Evolutionary conservation across 2,888 invertebrate species (phyloP).

Genomic region (Suillia variegata): DNA sequence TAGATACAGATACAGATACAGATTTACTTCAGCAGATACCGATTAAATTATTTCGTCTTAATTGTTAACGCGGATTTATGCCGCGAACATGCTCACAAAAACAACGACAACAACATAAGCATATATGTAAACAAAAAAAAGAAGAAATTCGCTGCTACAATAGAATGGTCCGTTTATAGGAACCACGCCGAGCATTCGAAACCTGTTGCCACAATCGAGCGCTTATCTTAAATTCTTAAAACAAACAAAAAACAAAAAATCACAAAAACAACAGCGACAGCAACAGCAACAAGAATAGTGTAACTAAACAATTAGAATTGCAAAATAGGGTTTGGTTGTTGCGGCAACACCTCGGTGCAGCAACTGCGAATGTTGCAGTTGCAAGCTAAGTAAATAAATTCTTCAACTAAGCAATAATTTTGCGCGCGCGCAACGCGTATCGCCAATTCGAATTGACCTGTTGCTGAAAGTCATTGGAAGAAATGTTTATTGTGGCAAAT

Average conservation of each 20-base stretch:
- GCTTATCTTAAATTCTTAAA: slow-evolving; percentile 24
- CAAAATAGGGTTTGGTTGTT: slow-evolving; percentile 21
- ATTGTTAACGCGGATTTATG: slow-evolving; percentile 5
- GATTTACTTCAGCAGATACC: no score
- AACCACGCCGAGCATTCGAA: background rate
- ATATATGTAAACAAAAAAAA: no score
- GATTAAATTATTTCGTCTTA: slow-evolving; percentile 3
- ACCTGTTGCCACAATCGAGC: background rate
- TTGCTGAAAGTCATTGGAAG: no score
- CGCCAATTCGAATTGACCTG: no score
- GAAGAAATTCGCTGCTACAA: background rate
- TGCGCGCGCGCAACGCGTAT: no score
- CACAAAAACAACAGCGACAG: background rate
- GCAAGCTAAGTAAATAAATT: no score
- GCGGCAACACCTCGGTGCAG: background rate
- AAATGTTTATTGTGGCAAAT: no score
- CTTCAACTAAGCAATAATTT: no score
- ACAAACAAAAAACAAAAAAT: slow-evolving; percentile 22
- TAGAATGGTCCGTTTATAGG: background rate
- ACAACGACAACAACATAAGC: no score
- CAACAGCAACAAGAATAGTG: slow-evolving; percentile 31
- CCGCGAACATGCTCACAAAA: background rate
- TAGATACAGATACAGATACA: no score
- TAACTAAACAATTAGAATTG: slow-evolving; percentile 28
- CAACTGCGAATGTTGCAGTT: background rate